Evolutionary conservation across 1,140 invertebrate genomes (phyloP), one percentile per base, ranked within the genome.

Genomic region (Aphaenogaster rudis): DNA sequence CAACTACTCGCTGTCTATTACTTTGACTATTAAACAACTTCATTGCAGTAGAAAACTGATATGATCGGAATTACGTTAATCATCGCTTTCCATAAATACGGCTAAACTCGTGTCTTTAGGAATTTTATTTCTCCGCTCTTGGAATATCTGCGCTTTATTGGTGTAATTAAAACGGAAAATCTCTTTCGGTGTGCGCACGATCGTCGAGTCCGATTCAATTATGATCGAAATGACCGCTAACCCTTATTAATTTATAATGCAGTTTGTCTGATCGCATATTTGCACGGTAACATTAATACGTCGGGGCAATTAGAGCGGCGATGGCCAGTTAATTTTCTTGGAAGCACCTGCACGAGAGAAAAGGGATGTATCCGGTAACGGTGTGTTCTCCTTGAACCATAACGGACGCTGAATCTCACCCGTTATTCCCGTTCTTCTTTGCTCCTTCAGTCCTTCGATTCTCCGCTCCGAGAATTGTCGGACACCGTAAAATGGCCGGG

Each of bases 371-470:
- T 82, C 88, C 85, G 92, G 93, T 92, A 92, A 94, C 92, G 93
- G 90, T 88, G 90, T 76, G 87, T 91, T 94, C 88, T 92, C 92
- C 93, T 93, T 94, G 92, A 93, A 92, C 88, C 89, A 91, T 88
- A 91, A 59, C 93, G 89, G 91, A 87, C 87, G 88, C 78, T 78
- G 88, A 71, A 91, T 91, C 88, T 88, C 90, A 88, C 92, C 92
- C 93, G 93, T 93, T 93, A 93, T 92, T 89, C 69, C 90, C 88
- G 76, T 89, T 86, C 86, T 71, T 82, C 86, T 80, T 78, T 86
- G 45, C 80, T 80, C 79, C 45, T 77, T 45, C 28, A 77, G 87
- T 74, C 84, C 84, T 91, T 81, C 88, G 79, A 84, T 76, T 88
- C 85, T 82, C 74, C 42, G 17, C 48, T 78, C 74, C 63, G 45